These are phyloP conservation scores for Entomobrya multifasciata DNA, from an alignment of 2,888 invertebrate genomes.

Conservation along the genomic window DNA sequence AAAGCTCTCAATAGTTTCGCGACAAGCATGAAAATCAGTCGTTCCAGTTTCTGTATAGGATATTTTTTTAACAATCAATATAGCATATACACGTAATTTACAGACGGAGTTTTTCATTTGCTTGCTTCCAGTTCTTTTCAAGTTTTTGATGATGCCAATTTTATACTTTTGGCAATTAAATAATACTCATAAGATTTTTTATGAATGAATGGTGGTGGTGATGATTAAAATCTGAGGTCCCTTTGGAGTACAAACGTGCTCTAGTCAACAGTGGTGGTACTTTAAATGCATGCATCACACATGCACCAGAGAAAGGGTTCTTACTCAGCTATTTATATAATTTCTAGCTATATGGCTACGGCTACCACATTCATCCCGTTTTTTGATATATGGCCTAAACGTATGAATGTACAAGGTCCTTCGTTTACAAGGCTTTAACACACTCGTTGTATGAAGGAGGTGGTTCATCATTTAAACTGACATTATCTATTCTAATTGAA, in stretches of 20 bases:
- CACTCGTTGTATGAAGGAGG: constrained; percentile 75
- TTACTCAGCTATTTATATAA: neutral
- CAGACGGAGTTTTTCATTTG: constrained; percentile 62
- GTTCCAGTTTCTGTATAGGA: constrained; percentile 48
- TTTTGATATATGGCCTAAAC: constrained; percentile 3
- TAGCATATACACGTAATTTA: constrained; percentile 6
- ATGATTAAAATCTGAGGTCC: constrained; percentile 10
- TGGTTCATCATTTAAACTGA: constrained; percentile 38
- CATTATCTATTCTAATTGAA: constrained; percentile 28
- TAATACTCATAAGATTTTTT: constrained; percentile 48
- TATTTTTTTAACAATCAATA: constrained; percentile 46
- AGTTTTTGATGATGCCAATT: neutral
- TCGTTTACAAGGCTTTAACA: constrained; percentile 24
- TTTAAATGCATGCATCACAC: no score
- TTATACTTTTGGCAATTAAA: constrained; percentile 24
- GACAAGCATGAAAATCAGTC: constrained; percentile 66
- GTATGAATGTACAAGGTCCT: neutral
- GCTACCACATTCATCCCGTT: neutral
- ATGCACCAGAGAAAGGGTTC: no score
- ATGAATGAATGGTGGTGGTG: neutral
- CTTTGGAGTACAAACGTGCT: neutral
- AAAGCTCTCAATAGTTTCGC: constrained; percentile 63
- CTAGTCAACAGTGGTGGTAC: neutral
- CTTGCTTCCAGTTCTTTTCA: constrained; percentile 39
- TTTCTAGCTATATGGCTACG: neutral